These are phyloP conservation scores for Perodicticus potto DNA, from an alignment of 2,797 vertebrate genomes.

Conservation along the genomic window DNA sequence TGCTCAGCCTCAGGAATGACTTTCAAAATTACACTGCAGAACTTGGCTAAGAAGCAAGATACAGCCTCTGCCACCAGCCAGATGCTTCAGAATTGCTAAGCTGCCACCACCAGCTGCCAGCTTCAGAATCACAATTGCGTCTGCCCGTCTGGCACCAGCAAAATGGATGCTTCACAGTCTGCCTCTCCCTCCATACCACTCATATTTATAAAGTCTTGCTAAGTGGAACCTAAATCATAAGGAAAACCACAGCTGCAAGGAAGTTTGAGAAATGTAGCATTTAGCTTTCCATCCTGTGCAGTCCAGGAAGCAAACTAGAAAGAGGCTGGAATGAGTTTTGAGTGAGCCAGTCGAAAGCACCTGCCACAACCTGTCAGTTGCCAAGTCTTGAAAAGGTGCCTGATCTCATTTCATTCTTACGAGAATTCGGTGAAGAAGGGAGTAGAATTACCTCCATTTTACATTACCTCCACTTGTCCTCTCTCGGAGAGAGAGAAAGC, in stretches of 20 bases:
- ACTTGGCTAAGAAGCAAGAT: neutral
- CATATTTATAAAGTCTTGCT: neutral
- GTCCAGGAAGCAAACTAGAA: neutral
- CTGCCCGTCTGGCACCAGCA: neutral
- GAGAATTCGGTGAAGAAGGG: neutral
- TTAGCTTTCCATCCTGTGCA: conserved; percentile 6
- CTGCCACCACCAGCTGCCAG: neutral
- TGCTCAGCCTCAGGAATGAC: neutral
- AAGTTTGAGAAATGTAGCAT: neutral
- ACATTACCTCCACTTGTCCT: neutral
- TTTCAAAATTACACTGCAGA: neutral
- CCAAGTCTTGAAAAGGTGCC: neutral
- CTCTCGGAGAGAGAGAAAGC: neutral
- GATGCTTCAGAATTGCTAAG: neutral
- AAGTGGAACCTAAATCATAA: neutral
- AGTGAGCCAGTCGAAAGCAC: neutral
- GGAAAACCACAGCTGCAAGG: neutral
- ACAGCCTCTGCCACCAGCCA: neutral
- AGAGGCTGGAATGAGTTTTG: conserved; percentile 1
- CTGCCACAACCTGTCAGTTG: neutral
- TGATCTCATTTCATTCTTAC: conserved; percentile 15
- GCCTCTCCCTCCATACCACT: neutral
- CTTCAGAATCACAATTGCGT: neutral
- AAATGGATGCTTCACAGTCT: neutral
- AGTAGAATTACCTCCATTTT: neutral